These are phyloP conservation scores for Diaphora mendica DNA, from an alignment of 2,888 invertebrate genomes.

Conservation along the genomic window DNA sequence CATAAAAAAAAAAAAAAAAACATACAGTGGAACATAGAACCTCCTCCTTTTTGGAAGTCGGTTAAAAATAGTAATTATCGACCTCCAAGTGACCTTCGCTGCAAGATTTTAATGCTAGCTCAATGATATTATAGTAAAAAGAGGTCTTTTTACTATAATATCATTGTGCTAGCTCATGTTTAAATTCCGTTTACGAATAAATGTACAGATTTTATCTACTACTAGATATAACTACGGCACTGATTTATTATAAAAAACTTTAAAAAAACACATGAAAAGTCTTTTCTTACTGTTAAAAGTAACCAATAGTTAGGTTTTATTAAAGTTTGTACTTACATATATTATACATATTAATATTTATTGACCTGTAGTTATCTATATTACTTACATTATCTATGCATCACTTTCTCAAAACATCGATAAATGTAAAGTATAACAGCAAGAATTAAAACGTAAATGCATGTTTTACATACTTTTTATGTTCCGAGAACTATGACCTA, in stretches of 20 bases:
- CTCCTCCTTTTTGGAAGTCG: no score
- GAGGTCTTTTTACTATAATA: no score
- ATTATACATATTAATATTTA: no score
- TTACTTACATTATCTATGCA: not conserved
- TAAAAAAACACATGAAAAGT: not conserved
- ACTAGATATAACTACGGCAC: not conserved
- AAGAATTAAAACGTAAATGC: constrained; percentile 12
- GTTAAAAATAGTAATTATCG: not conserved
- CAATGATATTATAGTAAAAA: no score
- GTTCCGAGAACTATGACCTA: constrained; percentile 39
- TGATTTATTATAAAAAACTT: no score
- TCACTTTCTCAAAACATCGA: not conserved
- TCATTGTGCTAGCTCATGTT: no score
- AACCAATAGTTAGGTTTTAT: no score
- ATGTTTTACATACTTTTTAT: constrained; percentile 22
- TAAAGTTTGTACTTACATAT: no score
- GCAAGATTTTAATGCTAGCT: no score
- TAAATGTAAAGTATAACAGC: not conserved
- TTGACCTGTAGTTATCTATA: no score
- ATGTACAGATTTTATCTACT: not conserved
- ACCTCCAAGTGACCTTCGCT: not conserved
- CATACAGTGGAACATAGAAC: no score
- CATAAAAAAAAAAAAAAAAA: no score
- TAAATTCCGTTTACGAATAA: not conserved
- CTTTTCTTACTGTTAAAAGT: not conserved